Evolutionary conservation across 2,888 invertebrate species (phyloP), one percentile per base, ranked within the genome.

Genomic region (Acleris laterana): DNA sequence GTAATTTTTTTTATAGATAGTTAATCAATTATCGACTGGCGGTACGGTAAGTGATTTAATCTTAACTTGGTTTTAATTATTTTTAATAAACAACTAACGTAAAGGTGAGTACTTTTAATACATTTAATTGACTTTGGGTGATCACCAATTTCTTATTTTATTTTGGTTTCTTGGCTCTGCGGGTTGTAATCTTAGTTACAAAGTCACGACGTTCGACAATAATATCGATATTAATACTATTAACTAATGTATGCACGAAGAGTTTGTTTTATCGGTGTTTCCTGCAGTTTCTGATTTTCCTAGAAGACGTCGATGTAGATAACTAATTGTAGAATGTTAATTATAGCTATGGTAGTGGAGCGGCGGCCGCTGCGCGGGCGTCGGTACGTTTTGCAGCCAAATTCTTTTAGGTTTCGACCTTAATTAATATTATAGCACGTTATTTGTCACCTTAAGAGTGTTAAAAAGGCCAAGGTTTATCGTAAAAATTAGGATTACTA

Each of bases 311-410:
- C 51, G 58, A 63, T 59, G 46, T 66, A 49, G 58, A 55, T 55
- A 68, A 58, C 59, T 63, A 69, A 66, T 67, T 57, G 62, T 42
- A 7, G 50, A 46, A 32, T 53, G 72, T 56, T 74, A 75, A 72
- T 72, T 72, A 69, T 75, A 74, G 71, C 62, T 46, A 22, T 61
- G 70, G 69, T 69, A 68, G 70, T 67, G 68, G 71, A 69, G 64
- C 71, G 60, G 65, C 44, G 32, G 63, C 61, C 38, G 58, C 53
- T 52, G 59, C 60, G 61, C 19, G 62, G 20, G 53, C 25, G 42
- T 62, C 32, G 44, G 58, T 28, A 22, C 61, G 59, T 51, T 63
- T 62, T 69, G 59, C 56, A 63, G 70, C 64, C 69, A 72, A 70
- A 65, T 72, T 63, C 69, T 70, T 63, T 55, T 53, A 52, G 58